Evolutionary conservation across 2,797 vertebrate genomes (phyloP).

Genomic region (Coregonus suidteri): DNA sequence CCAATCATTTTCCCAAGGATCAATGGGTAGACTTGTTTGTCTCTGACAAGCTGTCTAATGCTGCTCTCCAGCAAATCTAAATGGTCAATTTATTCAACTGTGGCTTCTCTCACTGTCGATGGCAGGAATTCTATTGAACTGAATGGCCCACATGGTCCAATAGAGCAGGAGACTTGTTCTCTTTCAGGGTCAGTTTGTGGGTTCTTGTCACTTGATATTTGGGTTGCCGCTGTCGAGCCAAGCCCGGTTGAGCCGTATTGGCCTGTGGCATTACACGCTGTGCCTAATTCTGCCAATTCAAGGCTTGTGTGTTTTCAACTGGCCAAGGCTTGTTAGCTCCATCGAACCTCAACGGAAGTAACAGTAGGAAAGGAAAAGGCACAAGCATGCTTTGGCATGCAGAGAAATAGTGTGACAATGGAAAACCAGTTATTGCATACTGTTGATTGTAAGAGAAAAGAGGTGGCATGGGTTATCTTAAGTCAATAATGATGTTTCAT

Average conservation of each 20-base stretch:
- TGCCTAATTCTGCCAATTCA: background rate
- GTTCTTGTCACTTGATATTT: too few species aligned
- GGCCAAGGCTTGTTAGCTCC: background rate
- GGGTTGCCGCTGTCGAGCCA: too few species aligned
- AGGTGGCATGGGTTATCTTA: background rate
- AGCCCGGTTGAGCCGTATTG: too few species aligned
- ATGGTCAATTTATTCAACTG: constrained; percentile 42
- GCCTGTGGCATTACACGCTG: background rate
- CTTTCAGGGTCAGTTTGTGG: too few species aligned
- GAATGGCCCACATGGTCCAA: too few species aligned
- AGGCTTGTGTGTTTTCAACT: background rate
- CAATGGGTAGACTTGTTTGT: constrained; percentile 70
- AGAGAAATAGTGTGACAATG: background rate
- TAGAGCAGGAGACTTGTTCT: too few species aligned
- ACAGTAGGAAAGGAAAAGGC: background rate
- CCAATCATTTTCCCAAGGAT: constrained; percentile 73
- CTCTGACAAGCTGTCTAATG: constrained; percentile 68
- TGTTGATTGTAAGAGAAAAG: background rate
- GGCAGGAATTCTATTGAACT: too few species aligned
- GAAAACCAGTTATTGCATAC: background rate
- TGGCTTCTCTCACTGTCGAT: background rate
- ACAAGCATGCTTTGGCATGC: background rate
- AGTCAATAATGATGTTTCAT: background rate
- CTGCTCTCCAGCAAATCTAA: constrained; percentile 53
- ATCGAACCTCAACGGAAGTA: background rate